Evolutionary conservation across 2,797 vertebrate species (phyloP), one percentile per base, ranked within the genome.

Genomic region (Artibeus jamaicensis): DNA sequence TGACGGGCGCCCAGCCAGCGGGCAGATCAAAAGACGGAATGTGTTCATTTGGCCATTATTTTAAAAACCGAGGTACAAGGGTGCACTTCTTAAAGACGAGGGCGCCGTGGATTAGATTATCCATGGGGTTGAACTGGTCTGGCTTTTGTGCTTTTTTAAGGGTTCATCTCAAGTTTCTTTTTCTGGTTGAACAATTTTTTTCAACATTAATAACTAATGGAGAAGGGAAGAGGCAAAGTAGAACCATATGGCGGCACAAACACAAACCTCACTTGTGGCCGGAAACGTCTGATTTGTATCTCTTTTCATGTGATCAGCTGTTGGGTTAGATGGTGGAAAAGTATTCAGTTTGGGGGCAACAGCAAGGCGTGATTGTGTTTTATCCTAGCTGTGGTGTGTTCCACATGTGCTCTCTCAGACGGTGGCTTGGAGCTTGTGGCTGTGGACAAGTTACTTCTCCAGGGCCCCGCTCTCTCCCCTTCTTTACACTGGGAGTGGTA

Each of bases 181-280:
- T 95, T 95, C 85, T n/a, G 93, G 97, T 97, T 96, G 71, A 95
- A 91, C 94, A 96, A 42, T 95, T 98, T 96, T 94, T 95, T 97
- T 95, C 74, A 65, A 76, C 96, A 95, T 97, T 68, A 91, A 93
- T 95, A 96, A 97, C 93, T 95, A 90, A 73, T 68, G 95, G 97
- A 89, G 96, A 96, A 86, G 94, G 95, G 96, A 96, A 95, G 97
- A 97, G 92, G 22, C 94, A 96, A 97, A 98, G 97, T 97, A 79
- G 95, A 98, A 67, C 97, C 98, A 98, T 95, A 91, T 98, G 98
- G 95, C 55, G 37, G 96, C n/a, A 0, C 11, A 62, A 84, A 65
- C 89, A 15, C 89, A n/a, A 92, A 84, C 92, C 85, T 83, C 26
- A 14, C 92, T 74, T 68, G 94, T 78, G 96, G 97, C 97, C 44